Conservation (phyloP, 2,113 vertebrate species). For the Anhinga rufa region DNA sequence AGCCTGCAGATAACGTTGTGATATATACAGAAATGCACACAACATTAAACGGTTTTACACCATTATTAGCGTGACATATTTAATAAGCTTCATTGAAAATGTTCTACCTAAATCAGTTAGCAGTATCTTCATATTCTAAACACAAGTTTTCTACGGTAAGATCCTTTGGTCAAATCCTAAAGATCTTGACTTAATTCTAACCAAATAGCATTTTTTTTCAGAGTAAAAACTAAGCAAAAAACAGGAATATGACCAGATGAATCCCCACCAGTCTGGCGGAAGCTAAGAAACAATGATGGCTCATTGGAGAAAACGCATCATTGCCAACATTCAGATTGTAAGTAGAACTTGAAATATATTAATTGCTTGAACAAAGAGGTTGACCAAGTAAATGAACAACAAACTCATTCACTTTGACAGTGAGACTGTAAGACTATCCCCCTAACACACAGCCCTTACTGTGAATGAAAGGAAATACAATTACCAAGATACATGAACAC, state of each 20-base stretch:
- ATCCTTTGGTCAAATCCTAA: background rate
- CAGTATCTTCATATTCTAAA: background rate
- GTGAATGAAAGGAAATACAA: background rate
- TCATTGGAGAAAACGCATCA: background rate
- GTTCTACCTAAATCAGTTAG: background rate
- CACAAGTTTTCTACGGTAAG: background rate
- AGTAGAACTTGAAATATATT: background rate
- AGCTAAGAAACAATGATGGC: background rate
- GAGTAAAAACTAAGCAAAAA: background rate
- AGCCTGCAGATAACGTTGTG: background rate
- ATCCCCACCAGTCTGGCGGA: background rate
- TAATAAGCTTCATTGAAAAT: background rate
- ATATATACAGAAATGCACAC: background rate
- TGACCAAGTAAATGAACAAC: background rate
- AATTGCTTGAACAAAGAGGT: background rate
- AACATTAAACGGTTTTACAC: background rate
- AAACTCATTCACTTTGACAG: background rate
- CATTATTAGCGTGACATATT: background rate
- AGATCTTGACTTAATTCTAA: background rate
- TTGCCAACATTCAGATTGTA: background rate
- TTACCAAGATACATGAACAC: background rate
- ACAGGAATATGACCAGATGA: background rate
- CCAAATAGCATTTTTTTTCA: background rate
- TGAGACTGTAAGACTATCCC: background rate
- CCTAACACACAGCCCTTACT: background rate